Base-by-base conservation (phyloP, 37 sponge, comb jelly and placozoan species). In the Aplysina aerophoba region DNA sequence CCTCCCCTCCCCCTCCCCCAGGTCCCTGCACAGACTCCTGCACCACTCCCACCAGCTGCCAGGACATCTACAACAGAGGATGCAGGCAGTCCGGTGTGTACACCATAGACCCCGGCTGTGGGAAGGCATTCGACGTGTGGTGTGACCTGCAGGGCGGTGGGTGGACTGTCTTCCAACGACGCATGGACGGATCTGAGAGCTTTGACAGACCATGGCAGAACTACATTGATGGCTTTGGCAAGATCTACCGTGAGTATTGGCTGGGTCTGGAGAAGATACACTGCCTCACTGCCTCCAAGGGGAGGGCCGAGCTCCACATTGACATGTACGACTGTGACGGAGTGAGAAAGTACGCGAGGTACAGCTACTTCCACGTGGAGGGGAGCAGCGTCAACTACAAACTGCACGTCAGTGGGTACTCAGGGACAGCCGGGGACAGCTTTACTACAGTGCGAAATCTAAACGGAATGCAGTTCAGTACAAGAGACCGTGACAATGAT, bases 141-240 rank as follows among this genome's bases (percentile, higher is more conserved):
- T 81, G 82, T 35, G 82, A 81, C 61, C 57, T 81, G 61, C n/a
- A 78, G 53, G 55, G 30, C 30, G 82, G 82, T 55, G 62, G 62
- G 39, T 81, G 82, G 82, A 58, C 61, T 14, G 82, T 81, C 37
- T 81, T 81, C 40, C 82, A 81, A 58, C 33, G 82, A 59, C 57
- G 82, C 57, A 81, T 16, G 25, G 82, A 81, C 40, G 82, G 82
- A 81, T 59, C 62, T 34, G 82, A 57, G 3, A 81, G 15, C 1
- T 81, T 81, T 24, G 13, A 56, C 5, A 59, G 82, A 6, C 12
- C 12, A 0, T 81, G 82, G 82, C 4, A n/a, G 5, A 59, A 57
- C 13, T 81, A 81, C 55, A 62, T 57, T 30, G 37, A 35, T 59
- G 82, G 82, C 20, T 81, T 81, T 61, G 82, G 82, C 2, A 59